Conservation (phyloP, 1,140 invertebrate species). For the Subanguina moxae region DNA sequence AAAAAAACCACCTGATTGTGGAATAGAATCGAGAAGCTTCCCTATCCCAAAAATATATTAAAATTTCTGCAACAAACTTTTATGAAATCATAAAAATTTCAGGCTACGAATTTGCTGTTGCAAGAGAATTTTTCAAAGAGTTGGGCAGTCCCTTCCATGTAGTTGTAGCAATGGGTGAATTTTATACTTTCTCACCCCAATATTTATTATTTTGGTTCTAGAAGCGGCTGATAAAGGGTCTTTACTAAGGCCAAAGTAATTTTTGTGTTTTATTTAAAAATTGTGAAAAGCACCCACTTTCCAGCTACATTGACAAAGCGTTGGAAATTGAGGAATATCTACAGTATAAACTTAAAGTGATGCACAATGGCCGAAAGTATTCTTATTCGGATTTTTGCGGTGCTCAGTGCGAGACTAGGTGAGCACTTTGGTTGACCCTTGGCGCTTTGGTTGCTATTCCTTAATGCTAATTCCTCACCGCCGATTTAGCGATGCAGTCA, state of each 20-base stretch:
- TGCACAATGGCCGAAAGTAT: constrained; percentile 40
- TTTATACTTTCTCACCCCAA: no score
- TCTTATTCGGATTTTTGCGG: constrained; percentile 56
- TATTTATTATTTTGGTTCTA: no score
- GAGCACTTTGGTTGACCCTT: no score
- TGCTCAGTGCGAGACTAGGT: constrained; percentile 51
- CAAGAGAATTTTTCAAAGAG: constrained; percentile 54
- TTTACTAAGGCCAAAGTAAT: constrained; percentile 39
- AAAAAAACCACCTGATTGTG: no score
- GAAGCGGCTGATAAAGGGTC: constrained; percentile 47
- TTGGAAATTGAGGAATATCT: constrained; percentile 55
- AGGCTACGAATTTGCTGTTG: constrained; percentile 50
- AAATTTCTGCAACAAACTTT: no score
- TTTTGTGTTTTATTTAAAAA: neutral
- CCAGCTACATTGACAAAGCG: constrained; percentile 52
- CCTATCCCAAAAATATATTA: no score
- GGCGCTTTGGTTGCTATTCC: no score
- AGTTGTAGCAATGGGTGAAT: constrained; percentile 45
- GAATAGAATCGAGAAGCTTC: no score
- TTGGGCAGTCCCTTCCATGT: constrained; percentile 53
- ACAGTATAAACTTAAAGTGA: constrained; percentile 51
- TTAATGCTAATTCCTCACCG: no score
- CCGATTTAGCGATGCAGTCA: constrained; percentile 49
- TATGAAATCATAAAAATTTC: no score
- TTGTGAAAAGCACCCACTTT: constrained; percentile 17